These are phyloP conservation scores for Mythimna pallens DNA, from an alignment of 2,888 invertebrate species.

Conservation along the genomic window DNA sequence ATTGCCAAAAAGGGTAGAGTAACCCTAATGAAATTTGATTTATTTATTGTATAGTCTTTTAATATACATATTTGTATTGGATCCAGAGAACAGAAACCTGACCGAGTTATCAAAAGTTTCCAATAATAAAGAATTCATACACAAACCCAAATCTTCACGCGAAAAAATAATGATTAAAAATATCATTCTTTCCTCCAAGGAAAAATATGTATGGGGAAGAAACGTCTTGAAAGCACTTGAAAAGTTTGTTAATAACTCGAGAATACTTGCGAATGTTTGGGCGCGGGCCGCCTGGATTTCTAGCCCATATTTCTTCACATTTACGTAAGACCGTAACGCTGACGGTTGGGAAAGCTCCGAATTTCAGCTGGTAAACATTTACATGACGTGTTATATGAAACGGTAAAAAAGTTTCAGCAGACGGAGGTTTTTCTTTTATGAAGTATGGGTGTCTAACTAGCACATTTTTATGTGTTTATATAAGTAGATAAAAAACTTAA, in stretches of 20 bases:
- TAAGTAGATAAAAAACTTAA: too few species aligned
- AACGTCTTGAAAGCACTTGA: conserved; percentile 22
- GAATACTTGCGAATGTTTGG: conserved; percentile 25
- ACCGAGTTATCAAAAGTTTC: not conserved
- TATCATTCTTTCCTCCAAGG: conserved; percentile 4
- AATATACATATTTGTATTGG: not conserved
- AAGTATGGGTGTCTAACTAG: too few species aligned
- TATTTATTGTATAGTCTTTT: not conserved
- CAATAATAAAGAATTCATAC: conserved; percentile 1
- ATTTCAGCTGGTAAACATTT: conserved; percentile 30
- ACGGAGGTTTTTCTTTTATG: not conserved
- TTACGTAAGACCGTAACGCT: conserved; percentile 15
- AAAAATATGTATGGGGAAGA: conserved; percentile 26
- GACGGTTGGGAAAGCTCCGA: not conserved
- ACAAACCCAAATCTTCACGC: not conserved
- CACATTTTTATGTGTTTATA: not conserved
- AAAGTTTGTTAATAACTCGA: conserved; percentile 47
- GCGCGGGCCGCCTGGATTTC: conserved; percentile 15
- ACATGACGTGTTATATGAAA: conserved; percentile 6
- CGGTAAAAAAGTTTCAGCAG: not conserved
- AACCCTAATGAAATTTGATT: not conserved
- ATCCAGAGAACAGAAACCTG: not conserved
- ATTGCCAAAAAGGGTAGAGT: not conserved
- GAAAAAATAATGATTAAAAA: conserved; percentile 23
- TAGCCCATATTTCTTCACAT: conserved; percentile 25